Conservation (phyloP, 2,113 vertebrate genomes). For the Hystrix cristata region DNA sequence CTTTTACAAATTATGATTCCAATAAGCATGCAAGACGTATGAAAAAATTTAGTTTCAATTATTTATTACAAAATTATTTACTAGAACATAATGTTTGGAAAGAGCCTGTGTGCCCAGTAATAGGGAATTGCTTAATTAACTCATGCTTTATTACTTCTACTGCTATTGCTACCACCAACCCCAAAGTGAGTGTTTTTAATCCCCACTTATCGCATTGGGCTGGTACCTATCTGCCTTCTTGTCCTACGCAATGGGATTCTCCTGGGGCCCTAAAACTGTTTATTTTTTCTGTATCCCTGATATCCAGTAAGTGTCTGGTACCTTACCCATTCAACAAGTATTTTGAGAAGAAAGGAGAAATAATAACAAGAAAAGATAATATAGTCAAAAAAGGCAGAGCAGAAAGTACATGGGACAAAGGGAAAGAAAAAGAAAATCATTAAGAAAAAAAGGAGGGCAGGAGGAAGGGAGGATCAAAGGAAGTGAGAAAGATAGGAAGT, state of each 20-base stretch:
- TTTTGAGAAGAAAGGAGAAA: neutral
- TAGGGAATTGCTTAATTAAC: neutral
- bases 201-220: fast-evolving
- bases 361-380: neutral
- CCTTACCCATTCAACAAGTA: neutral
- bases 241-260: neutral
- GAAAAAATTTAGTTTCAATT: conserved; percentile 6
- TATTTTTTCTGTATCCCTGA: neutral
- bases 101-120: neutral
- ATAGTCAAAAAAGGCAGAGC: neutral
- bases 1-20: neutral
- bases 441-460: fast-evolving
- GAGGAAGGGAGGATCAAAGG: neutral
- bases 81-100: neutral
- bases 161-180: neutral
- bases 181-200: neutral
- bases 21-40: neutral
- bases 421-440: neutral
- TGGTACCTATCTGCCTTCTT: neutral
- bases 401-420: neutral
- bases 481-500: neutral
- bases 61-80: conserved; percentile 28
- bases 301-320: neutral
- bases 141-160: neutral
- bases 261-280: too few relatives aligned